These are phyloP conservation scores for Lindbergichthys nudifrons DNA, from an alignment of 2,797 vertebrate species.

Conservation along the genomic window DNA sequence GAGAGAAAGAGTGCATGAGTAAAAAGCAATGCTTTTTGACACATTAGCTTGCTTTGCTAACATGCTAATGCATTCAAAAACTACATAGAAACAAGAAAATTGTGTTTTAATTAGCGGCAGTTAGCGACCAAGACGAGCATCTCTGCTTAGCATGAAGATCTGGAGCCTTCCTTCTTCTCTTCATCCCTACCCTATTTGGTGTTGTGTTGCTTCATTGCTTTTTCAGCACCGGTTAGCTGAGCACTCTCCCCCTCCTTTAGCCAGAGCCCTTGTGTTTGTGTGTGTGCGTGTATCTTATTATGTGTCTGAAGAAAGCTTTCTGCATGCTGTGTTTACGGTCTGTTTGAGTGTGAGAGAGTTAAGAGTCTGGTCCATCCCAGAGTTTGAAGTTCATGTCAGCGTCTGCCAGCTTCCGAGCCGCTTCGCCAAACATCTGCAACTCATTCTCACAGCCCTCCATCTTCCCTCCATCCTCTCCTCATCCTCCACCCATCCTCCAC, in stretches of 20 bases:
- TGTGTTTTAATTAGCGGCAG: neutral
- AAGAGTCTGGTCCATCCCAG: slow-evolving; percentile 63
- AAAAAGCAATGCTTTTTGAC: slow-evolving; percentile 23
- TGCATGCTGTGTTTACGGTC: slow-evolving; percentile 50
- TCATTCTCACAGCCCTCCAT: slow-evolving; percentile 64
- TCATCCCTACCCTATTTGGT: slow-evolving; percentile 60
- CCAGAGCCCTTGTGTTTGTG: slow-evolving; percentile 49
- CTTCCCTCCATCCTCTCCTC: slow-evolving; percentile 32
- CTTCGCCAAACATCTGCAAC: slow-evolving; percentile 79
- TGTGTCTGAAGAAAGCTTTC: slow-evolving; percentile 27
- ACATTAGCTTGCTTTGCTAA: slow-evolving; percentile 29
- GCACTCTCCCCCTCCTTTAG: slow-evolving; percentile 60
- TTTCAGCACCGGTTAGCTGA: slow-evolving; percentile 51
- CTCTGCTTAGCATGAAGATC: slow-evolving; percentile 64
- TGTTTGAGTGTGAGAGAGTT: slow-evolving; percentile 16
- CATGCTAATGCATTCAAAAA: slow-evolving; percentile 14
- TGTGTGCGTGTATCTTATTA: slow-evolving; percentile 5
- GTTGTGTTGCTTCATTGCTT: slow-evolving; percentile 71
- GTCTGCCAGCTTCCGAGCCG: slow-evolving; percentile 86
- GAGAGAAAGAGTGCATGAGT: slow-evolving; percentile 48
- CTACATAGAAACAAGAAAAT: neutral
- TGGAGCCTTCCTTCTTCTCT: slow-evolving; percentile 66
- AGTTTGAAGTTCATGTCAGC: slow-evolving; percentile 88
- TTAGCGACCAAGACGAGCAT: slow-evolving; percentile 23
- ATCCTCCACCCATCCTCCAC: slow-evolving; percentile 25